Base-by-base conservation (phyloP, 2,797 vertebrate genomes). In the Caiman crocodilus region DNA sequence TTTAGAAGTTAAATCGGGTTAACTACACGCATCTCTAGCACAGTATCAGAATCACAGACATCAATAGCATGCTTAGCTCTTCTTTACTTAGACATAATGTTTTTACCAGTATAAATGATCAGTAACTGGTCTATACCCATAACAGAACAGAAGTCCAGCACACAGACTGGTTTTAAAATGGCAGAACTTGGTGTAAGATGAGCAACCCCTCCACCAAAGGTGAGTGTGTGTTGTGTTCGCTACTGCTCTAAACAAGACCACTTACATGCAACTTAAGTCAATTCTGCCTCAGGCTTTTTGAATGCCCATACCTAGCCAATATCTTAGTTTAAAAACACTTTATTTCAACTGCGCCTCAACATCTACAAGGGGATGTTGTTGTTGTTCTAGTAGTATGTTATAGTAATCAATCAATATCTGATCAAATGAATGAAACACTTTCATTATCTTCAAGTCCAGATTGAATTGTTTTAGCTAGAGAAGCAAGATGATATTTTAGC, bases 381-480 rank as follows among this genome's bases (percentile, higher is more conserved):
- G 78, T 65, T 91, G 78, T 89, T 94, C 75, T 92, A 90, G 78
- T 71, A 94, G 61, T 93, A 76, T 95, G 96, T 96, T 97, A 92
- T 14, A 84, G 79, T 84, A 93, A 97, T 97, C 79, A 75, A 91
- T 97, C 94, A 91, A 75, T 94, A 96, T 71, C 89, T 96, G 95
- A 94, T 96, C 95, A 96, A 96, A 96, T 82, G 76, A 82, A 90
- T 82, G 88, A 93, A 91, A 11, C 26, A 76, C 73, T 96, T 97
- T 97, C 89, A 95, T 96, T 96, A 92, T 93, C 85, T 96, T 80
- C 69, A 81, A 69, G 61, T 69, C 75, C 76, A 76, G 88, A 96
- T 16, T 94, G 81, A 96, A 94, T 94, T 94, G 77, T 80, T 93
- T 61, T 50, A 94, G 88, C 79, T 2, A 1, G 86, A 85, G 85